Base-by-base conservation (phyloP, 2,888 invertebrate genomes). In the Agonopterix subpropinquella region DNA sequence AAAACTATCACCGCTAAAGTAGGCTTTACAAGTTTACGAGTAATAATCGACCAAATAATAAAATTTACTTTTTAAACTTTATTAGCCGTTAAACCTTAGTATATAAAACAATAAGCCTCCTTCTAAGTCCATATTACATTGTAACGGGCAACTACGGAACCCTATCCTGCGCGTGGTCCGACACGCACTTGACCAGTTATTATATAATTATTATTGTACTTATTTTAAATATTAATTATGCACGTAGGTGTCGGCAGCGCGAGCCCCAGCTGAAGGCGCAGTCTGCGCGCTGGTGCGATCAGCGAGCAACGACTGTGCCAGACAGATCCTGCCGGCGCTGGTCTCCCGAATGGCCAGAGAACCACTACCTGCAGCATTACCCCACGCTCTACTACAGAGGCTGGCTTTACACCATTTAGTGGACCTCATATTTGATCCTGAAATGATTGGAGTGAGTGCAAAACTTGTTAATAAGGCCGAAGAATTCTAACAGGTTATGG, bases 301-400 rank as follows among this genome's bases (percentile, higher is more conserved):
- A 13, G 75, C 77, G 9, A 77, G 78, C 59, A 72, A 74, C 53
- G 73, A 78, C 52, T 82, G 81, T 53, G 74, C 79, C 3, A 62
- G 88, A 1, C 65, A 66, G 41, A 62, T 88, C n/a, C 69, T 87
- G 3, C 85, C 87, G 1, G 66, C 72, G 2, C 70, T 91, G 44
- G 79, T 90, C 7, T 68, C 89, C 36, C 72, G 89, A 47, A 74
- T 90, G 66, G 88, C 89, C 58, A 69, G 85, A 44, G 87, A 89
- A 48, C 87, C 90, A 0, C 73, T 86, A 0, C 89, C 91, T 0
- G 80, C 83, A 1, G 89, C 89, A 9, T 63, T 90, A 42, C 84
- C 89, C 0, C 85, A 89, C 47, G 88, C 88, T 0, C 54, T 89
- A 49, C 62, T 89, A 50, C 87, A 87, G 53, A 56, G 83, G 36